phyloP scores from a whole-genome alignment of 2,888 invertebrate genomes.

The Cyclophora albipunctata region DNA sequence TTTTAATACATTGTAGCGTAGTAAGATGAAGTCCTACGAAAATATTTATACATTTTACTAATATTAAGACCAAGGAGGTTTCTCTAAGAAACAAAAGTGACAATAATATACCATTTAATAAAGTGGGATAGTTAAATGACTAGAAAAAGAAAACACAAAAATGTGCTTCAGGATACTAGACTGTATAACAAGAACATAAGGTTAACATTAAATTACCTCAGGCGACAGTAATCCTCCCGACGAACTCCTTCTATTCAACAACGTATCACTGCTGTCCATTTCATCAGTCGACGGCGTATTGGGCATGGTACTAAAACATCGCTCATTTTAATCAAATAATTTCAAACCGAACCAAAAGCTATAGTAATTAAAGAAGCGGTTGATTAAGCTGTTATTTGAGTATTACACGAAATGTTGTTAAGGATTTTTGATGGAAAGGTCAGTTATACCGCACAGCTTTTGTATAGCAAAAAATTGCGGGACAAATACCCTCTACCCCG shows the following conservation, averaged over 20 bases:
- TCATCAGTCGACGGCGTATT: slow-evolving; percentile 84
- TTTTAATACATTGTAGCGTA: no score
- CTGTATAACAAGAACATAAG: no score
- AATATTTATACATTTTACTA: no score
- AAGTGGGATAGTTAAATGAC: no score
- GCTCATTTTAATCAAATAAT: slow-evolving; percentile 3
- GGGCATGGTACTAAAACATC: slow-evolving; percentile 75
- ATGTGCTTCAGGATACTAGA: no score
- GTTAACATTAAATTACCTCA: slow-evolving; percentile 67
- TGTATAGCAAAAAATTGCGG: no score
- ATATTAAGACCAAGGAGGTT: no score
- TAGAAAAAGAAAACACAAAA: no score
- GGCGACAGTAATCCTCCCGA: slow-evolving; percentile 89
- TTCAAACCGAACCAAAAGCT: slow-evolving; percentile 2
- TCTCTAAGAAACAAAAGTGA: no score
- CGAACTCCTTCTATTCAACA: slow-evolving; percentile 82
- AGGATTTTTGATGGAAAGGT: slow-evolving; percentile 3
- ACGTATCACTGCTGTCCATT: slow-evolving; percentile 69
- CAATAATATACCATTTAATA: no score
- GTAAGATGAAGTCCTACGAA: no score
- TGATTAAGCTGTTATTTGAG: slow-evolving; percentile 17
- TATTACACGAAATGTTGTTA: slow-evolving; percentile 18
- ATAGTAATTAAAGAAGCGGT: slow-evolving; percentile 11
- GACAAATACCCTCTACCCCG: neutral
- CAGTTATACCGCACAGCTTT: no score